Conservation (phyloP, 1,140 invertebrate genomes). For the Drosophila arizonae region DNA sequence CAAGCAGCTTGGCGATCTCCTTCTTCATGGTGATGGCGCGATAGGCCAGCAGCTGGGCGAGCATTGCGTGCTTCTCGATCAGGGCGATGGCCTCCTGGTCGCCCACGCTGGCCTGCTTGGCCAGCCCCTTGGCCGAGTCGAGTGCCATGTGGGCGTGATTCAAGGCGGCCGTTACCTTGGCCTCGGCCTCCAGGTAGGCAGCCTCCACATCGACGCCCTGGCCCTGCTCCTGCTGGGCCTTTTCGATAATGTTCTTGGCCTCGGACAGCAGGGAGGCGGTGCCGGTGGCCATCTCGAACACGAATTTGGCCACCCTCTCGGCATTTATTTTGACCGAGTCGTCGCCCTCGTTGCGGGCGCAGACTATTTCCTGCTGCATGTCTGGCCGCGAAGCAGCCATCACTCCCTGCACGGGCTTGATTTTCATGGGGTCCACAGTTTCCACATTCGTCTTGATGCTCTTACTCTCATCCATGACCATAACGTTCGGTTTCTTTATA, state of each 20-base stretch:
- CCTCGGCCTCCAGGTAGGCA: constrained; percentile 34
- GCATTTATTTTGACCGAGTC: neutral
- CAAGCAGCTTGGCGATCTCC: constrained; percentile 46
- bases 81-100: constrained; percentile 25
- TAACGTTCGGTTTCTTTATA: too few relatives aligned
- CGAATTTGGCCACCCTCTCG: constrained; percentile 32
- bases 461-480: too few relatives aligned
- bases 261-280: constrained; percentile 40
- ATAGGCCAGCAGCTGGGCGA: constrained; percentile 52
- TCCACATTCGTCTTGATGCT: too few relatives aligned
- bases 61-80: constrained; percentile 56
- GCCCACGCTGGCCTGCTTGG: constrained; percentile 10
- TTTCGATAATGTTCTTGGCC: constrained; percentile 31
- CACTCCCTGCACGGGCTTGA: too few relatives aligned
- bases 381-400: too few relatives aligned
- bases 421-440: too few relatives aligned
- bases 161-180: constrained; percentile 40
- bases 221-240: constrained; percentile 6
- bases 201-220: neutral
- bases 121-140: constrained; percentile 38
- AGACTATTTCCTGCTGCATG: neutral
- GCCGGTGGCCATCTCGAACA: constrained; percentile 38
- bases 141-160: constrained; percentile 51
- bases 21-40: constrained; percentile 52
- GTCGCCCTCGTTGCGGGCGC: neutral